A percentile compares a stretch with the other conserved stretches of the same genome.
These are phyloP conservation scores for Glaucopsyche alexis DNA, from an alignment of 2,888 invertebrate genomes.

Conservation along the genomic window DNA sequence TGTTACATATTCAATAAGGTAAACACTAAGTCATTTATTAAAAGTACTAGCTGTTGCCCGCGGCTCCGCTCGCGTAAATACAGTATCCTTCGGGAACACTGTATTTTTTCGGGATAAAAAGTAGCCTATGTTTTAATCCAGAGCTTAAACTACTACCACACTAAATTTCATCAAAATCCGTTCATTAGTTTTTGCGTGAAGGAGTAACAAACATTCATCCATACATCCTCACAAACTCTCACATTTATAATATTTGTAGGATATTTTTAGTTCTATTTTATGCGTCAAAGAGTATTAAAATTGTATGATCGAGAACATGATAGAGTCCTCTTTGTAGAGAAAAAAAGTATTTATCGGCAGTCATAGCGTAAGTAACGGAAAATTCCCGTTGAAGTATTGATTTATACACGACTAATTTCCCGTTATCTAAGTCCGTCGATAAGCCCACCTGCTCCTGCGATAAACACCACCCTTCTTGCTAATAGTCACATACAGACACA, in stretches of 20 bases:
- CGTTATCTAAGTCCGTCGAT: constrained; percentile 67
- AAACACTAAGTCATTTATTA: background rate
- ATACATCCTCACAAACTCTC: no score
- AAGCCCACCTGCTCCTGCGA: constrained; percentile 61
- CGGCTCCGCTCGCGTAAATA: no score
- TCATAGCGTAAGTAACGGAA: constrained; percentile 46
- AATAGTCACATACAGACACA: constrained; percentile 32
- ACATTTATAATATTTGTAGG: no score
- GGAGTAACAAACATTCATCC: no score
- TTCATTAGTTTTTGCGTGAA: no score
- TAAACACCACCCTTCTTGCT: constrained; percentile 65
- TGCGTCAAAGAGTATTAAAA: background rate
- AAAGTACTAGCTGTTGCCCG: no score
- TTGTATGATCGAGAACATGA: background rate
- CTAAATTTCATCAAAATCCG: no score
- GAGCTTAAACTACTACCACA: no score
- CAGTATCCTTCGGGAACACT: no score
- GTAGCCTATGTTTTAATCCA: no score
- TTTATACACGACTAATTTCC: constrained; percentile 64
- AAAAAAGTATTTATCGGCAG: constrained; percentile 21
- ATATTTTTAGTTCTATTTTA: background rate
- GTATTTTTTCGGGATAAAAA: no score
- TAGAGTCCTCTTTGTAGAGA: background rate
- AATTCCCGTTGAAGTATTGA: constrained; percentile 59
- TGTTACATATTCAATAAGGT: constrained; percentile 11